These are phyloP conservation scores for Pholis gunnellus DNA, from an alignment of 2,113 vertebrate genomes.

Conservation along the genomic window DNA sequence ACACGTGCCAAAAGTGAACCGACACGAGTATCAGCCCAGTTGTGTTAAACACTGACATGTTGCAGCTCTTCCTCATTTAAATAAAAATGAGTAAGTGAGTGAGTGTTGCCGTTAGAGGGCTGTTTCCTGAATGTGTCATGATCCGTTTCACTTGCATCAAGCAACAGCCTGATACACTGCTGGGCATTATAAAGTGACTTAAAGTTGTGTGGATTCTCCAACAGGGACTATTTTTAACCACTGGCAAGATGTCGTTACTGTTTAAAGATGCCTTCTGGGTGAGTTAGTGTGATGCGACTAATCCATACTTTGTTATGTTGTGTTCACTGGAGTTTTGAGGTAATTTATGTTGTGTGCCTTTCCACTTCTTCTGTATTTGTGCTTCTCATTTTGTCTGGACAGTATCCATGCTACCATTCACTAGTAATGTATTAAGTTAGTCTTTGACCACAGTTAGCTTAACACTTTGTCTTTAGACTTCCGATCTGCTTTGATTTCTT, in stretches of 20 bases:
- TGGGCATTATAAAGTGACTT: neutral
- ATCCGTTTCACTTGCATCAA: slow-evolving; percentile 50
- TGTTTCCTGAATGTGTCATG: slow-evolving; percentile 73
- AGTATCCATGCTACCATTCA: neutral
- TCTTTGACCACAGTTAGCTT: neutral
- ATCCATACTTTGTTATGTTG: neutral
- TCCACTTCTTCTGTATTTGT: neutral
- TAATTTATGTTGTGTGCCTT: neutral
- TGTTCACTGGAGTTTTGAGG: neutral
- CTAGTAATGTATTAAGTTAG: neutral
- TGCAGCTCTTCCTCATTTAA: slow-evolving; percentile 82
- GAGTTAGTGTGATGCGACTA: slow-evolving; percentile 57
- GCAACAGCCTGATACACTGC: slow-evolving; percentile 2
- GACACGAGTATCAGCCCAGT: neutral
- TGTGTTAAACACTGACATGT: slow-evolving; percentile 48
- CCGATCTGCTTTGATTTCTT: neutral
- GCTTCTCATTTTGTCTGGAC: neutral
- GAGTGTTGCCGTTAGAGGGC: slow-evolving; percentile 24
- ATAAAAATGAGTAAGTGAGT: slow-evolving; percentile 61
- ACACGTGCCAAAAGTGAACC: no score
- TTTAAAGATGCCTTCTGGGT: slow-evolving; percentile 95
- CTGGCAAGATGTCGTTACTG: slow-evolving; percentile 84
- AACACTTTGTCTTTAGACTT: neutral
- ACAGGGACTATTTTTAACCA: neutral
- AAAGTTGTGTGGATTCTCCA: slow-evolving; percentile 1